A percentile compares a stretch with the other conserved stretches of the same genome.
These are phyloP conservation scores for Formica aserva DNA, from an alignment of 2,888 invertebrate genomes.

Conservation along the genomic window DNA sequence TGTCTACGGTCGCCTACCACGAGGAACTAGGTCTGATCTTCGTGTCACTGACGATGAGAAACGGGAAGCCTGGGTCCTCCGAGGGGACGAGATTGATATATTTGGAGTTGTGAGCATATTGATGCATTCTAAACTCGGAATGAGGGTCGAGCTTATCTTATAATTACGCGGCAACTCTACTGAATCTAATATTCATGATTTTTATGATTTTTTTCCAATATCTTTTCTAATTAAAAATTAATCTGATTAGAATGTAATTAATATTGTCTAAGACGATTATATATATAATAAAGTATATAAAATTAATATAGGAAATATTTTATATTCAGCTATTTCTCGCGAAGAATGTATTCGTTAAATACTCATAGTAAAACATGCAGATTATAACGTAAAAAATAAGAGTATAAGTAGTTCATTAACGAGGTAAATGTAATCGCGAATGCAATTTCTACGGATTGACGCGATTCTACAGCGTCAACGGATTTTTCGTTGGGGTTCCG, in stretches of 20 bases:
- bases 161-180: background rate
- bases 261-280: background rate
- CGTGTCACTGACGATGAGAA: conserved; percentile 61
- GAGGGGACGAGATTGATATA: conserved; percentile 66
- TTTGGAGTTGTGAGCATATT: background rate
- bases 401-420: conserved; percentile 32
- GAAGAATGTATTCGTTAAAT: background rate
- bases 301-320: background rate
- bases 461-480: conserved; percentile 33
- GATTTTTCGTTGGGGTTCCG: conserved; percentile 51
- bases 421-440: conserved; percentile 23
- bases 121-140: background rate
- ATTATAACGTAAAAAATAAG: background rate
- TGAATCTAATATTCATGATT: background rate
- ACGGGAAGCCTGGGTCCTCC: conserved; percentile 65
- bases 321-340: background rate
- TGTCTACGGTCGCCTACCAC: conserved; percentile 63
- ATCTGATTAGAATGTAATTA: background rate
- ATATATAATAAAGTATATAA: background rate
- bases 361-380: background rate
- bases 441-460: conserved; percentile 2
- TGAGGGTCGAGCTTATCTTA: background rate
- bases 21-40: conserved; percentile 65
- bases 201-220: background rate
- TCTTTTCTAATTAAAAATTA: background rate